Conservation (phyloP, 2,888 invertebrate genomes). For the Rhagium mordax region DNA sequence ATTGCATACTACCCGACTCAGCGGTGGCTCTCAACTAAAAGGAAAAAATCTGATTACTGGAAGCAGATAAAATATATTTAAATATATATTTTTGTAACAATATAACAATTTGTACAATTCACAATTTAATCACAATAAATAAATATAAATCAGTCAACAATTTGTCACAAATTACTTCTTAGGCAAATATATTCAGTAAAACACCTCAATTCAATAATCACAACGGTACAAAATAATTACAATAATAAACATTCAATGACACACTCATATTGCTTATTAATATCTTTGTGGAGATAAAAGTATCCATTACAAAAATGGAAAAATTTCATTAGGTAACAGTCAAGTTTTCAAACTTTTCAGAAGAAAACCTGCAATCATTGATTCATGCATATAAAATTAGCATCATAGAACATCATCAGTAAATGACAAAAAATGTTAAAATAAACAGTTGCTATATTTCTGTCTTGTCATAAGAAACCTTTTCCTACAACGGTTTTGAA, state of each 20-base stretch:
- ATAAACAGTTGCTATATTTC: too few species aligned
- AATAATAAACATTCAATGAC: not conserved
- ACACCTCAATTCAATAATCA: constrained; percentile 1
- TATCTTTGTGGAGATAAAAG: not conserved
- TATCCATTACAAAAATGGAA: not conserved
- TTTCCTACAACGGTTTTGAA: too few species aligned
- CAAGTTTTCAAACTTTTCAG: not conserved
- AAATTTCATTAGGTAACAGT: not conserved
- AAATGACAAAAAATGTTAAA: too few species aligned
- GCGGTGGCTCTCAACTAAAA: too few species aligned
- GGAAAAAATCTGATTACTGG: not conserved
- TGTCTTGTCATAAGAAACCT: too few species aligned
- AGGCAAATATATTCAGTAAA: constrained; percentile 16
- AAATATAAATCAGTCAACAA: constrained; percentile 28
- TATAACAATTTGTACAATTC: constrained; percentile 44
- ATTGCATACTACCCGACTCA: too few species aligned
- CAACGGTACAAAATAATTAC: not conserved
- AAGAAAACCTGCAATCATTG: too few species aligned
- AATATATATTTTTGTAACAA: constrained; percentile 41
- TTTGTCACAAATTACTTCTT: constrained; percentile 12
- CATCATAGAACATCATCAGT: too few species aligned
- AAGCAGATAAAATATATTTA: constrained; percentile 48
- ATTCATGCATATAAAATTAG: not conserved
- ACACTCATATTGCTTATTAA: constrained; percentile 5
- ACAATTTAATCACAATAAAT: constrained; percentile 39